Conservation (phyloP, 2,797 vertebrate species). For the Diceros bicornis region DNA sequence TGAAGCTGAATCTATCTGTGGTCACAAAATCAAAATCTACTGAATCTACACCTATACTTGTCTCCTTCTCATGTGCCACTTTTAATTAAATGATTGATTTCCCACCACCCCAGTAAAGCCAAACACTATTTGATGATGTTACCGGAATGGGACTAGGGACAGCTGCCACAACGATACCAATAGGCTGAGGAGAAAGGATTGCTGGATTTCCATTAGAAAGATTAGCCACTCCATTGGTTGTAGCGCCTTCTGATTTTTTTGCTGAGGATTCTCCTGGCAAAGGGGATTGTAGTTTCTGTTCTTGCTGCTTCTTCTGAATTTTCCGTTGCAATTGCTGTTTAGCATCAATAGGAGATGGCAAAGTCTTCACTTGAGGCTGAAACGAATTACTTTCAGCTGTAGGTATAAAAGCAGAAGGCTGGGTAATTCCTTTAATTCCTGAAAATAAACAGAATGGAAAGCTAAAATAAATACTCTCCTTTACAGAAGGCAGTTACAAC, state of each 20-base stretch:
- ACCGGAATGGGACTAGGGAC: constrained; percentile 98
- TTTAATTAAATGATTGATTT: constrained; percentile 50
- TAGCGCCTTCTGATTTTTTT: constrained; percentile 92
- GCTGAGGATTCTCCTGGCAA: constrained; percentile 93
- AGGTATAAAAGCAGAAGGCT: constrained; percentile 95
- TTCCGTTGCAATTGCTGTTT: constrained; percentile 99
- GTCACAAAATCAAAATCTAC: constrained; percentile 42
- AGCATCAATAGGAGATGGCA: constrained; percentile 96
- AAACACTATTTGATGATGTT: constrained; percentile 76
- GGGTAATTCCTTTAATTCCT: constrained; percentile 95
- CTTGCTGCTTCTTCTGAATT: constrained; percentile 99
- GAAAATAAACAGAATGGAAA: constrained; percentile 78
- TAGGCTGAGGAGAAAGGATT: constrained; percentile 95
- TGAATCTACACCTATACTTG: neutral
- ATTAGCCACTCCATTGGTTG: constrained; percentile 90
- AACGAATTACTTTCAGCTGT: constrained; percentile 96
- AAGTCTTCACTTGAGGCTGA: constrained; percentile 95
- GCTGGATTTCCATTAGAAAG: constrained; percentile 94
- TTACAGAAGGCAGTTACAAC: neutral
- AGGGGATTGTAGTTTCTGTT: constrained; percentile 97
- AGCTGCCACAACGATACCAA: constrained; percentile 97
- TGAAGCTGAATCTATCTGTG: constrained; percentile 9
- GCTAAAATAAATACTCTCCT: constrained; percentile 21
- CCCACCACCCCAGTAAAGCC: constrained; percentile 25
- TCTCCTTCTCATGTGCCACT: neutral